Percentiles rank a stretch among this genome's conserved stretches.
Conservation (phyloP, 2,113 vertebrate genomes). For the Pterophyllum scalare region DNA sequence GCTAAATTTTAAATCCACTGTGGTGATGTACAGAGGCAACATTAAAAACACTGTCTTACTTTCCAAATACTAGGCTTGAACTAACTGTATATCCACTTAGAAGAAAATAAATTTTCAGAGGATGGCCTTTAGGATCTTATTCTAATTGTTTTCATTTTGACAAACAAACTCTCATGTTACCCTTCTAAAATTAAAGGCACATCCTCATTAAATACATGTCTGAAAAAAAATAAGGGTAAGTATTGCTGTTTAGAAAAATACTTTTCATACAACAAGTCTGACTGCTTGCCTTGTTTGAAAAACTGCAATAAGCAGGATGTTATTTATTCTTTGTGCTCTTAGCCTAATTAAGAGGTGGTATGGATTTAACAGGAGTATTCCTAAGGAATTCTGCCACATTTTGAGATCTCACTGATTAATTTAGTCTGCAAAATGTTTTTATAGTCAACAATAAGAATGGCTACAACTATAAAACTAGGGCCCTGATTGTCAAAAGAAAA, state of each 20-base stretch:
- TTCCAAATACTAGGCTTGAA: not conserved
- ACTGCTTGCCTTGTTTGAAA: not conserved
- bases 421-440: conserved; percentile 36
- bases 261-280: not conserved
- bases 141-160: not conserved
- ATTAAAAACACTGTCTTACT: not conserved
- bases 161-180: conserved; percentile 15
- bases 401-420: conserved; percentile 22
- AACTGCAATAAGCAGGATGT: not conserved
- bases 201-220: conserved; percentile 4
- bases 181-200: not conserved
- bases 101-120: not conserved
- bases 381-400: conserved; percentile 1
- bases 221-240: not conserved
- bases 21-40: not conserved
- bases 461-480: not conserved
- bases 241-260: not conserved
- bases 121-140: not conserved
- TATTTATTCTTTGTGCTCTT: conserved; percentile 17
- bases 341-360: conserved; percentile 36
- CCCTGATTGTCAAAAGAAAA: not conserved
- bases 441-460: conserved; percentile 19
- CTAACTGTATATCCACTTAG: not conserved
- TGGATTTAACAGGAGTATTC: conserved; percentile 40
- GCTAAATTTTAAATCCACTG: not conserved